Base-by-base conservation (phyloP, 2,888 invertebrate species). In the Apotomis betuletana region DNA sequence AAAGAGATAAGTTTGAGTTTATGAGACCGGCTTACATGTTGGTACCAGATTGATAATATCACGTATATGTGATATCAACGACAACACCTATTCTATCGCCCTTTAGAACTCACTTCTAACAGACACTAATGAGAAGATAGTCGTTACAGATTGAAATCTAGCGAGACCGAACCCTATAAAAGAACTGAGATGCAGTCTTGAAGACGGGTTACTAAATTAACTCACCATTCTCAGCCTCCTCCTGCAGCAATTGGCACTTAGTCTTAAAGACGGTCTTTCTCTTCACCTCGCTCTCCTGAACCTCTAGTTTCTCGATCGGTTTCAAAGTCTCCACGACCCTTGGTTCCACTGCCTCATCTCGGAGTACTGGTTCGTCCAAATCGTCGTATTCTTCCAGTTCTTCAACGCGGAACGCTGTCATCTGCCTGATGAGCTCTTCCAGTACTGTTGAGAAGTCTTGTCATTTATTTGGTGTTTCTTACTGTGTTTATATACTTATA, bases 361-460 rank as follows among this genome's bases (percentile, higher is more conserved):
- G 77, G 2, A 87, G 77, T 0, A 86, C 77, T 0, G 86, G 79
- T 54, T 83, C 85, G 36, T 85, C 83, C 60, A 38, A 38, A 36
- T 94, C 92, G 36, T 89, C 87, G 44, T 94, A 93, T 1, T 90
- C 89, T 52, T 94, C 94, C 49, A 94, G 92, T 62, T 94, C 94
- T 55, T 95, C 92, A 69, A 87, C 86, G 78, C 90, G 85, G 74
- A 94, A 90, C 27, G 91, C 87, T 15, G 95, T 94, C 90, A 95
- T 94, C 87, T 96, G 96, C 83, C 95, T 90, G 78, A 96, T 95
- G 0, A 96, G 89, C 81, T 96, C 95, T 90, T 96, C 96, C 83
- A 96, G 90, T 46, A 96, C 94, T 91, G 92, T 27, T 86, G 87
- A 51, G 70, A 70, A 60, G 27, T 8, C 2, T 5, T 55, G 6